Base-by-base conservation (phyloP, 1,140 invertebrate genomes). In the Drosophila obscura region DNA sequence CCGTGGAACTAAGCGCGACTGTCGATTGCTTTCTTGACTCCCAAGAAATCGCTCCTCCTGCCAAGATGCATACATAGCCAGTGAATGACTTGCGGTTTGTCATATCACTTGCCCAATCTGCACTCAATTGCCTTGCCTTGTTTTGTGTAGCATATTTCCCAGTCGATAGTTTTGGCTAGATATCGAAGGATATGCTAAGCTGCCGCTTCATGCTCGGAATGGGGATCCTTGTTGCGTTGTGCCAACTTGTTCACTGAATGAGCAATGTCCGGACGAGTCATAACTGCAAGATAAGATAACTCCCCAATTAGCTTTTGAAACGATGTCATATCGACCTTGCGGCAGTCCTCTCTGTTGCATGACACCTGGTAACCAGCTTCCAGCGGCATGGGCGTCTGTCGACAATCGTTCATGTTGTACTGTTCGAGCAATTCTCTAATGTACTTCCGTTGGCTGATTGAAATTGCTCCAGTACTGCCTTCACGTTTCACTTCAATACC, bases 281-380 rank as follows among this genome's bases (percentile, higher is more conserved):
- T 19, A 19, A 19, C 61, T 51, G 73, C 15, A 55, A 77, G 45
- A 50, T 67, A 77, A 56, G 74, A 69, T 50, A 72, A 69, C 56
- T 46, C 43, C 8, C 63, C 57, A 57, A 72, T 72, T 59, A 75
- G 26, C 28, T 48, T 67, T 60, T 71, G 52, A 50, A 67, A 5
- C 52, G 60, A 50, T 57, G 61, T 19, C 41, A 50, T 19, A 13
- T n/a, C 60, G 65, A 73, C 3, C 26, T 26, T 26, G 26, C 26
- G 26, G 26, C 26, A 26, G 26, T 44, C 45, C 2, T 51, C 7
- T 39, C 59, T 49, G 9, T 65, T 49, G 4, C 57, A 43, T 15
- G 48, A 6, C 8, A 13, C 15, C 44, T 26, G 31, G 7, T 28
- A 28, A 28, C 28, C 28, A 28, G 28, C 28, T 28, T 28, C 28